Conservation (phyloP, 2,113 vertebrate species). For the Trematocara zebra region DNA sequence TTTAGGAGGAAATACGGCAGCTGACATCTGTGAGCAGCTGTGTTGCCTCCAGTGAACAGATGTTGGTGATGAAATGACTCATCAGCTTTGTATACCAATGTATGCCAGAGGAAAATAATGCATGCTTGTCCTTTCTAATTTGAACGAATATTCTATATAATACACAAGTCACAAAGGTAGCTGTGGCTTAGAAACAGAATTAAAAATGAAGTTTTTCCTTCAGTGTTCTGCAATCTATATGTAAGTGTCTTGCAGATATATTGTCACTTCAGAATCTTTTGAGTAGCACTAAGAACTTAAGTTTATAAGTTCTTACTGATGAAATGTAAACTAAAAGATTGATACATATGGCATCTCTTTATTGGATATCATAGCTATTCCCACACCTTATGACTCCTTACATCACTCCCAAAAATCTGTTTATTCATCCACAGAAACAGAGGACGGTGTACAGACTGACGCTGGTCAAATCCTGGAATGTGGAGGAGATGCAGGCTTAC, state of each 20-base stretch:
- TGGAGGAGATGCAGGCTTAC: constrained; percentile 89
- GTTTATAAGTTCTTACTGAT: neutral
- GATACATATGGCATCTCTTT: neutral
- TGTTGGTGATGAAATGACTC: neutral
- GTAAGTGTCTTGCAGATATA: neutral
- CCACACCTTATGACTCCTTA: neutral
- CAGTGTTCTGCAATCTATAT: neutral
- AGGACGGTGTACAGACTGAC: constrained; percentile 91
- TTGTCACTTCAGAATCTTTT: neutral
- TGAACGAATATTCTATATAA: rapidly evolving
- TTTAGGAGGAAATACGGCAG: neutral
- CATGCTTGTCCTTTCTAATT: neutral
- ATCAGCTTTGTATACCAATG: neutral
- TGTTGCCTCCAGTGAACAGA: neutral
- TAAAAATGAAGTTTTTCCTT: neutral
- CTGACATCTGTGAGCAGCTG: neutral
- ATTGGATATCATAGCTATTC: neutral
- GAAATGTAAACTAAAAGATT: neutral
- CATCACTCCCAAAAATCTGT: neutral
- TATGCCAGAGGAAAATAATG: neutral
- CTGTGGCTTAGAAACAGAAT: neutral
- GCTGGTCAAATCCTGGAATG: constrained; percentile 93
- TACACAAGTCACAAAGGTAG: neutral
- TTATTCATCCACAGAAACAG: constrained; percentile 78
- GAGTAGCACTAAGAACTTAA: neutral